phyloP scores from a whole-genome alignment of 1,140 invertebrate species.

The Zaprionus ornatus region DNA sequence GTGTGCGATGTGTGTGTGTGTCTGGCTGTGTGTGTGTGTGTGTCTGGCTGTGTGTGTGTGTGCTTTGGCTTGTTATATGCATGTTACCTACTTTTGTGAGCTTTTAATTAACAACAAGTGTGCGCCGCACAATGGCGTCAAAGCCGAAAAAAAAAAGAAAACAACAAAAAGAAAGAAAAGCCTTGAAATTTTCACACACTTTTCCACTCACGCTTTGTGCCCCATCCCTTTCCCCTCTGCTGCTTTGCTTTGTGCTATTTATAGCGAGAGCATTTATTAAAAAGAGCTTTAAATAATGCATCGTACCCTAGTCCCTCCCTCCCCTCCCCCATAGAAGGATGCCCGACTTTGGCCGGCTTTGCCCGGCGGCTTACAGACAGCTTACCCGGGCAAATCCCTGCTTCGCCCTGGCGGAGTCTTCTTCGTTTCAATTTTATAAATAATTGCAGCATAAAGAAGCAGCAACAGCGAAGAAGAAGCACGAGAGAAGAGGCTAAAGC shows the following conservation, averaged over 20 bases:
- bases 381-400: slow-evolving; percentile 7
- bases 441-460: slow-evolving; percentile 3
- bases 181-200: slow-evolving; percentile 65
- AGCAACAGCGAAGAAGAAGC: background rate
- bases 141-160: slow-evolving; percentile 1
- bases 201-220: background rate
- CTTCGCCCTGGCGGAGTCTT: background rate
- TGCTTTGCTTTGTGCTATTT: slow-evolving; percentile 37
- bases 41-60: slow-evolving; percentile 3
- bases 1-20: slow-evolving; percentile 19
- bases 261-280: slow-evolving; percentile 24
- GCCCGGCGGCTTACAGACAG: slow-evolving; percentile 6
- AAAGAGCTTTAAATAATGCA: slow-evolving; percentile 29
- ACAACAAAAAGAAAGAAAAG: slow-evolving; percentile 32
- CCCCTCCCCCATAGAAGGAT: background rate
- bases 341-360: background rate
- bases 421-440: slow-evolving; percentile 4
- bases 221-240: background rate
- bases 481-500: background rate
- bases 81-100: slow-evolving; percentile 79
- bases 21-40: slow-evolving; percentile 1
- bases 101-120: slow-evolving; percentile 78
- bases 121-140: slow-evolving; percentile 44
- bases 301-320: too few species aligned
- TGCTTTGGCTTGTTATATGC: slow-evolving; percentile 64